These are phyloP conservation scores for Scaeva pyrastri DNA, from an alignment of 2,888 invertebrate genomes.

Conservation along the genomic window DNA sequence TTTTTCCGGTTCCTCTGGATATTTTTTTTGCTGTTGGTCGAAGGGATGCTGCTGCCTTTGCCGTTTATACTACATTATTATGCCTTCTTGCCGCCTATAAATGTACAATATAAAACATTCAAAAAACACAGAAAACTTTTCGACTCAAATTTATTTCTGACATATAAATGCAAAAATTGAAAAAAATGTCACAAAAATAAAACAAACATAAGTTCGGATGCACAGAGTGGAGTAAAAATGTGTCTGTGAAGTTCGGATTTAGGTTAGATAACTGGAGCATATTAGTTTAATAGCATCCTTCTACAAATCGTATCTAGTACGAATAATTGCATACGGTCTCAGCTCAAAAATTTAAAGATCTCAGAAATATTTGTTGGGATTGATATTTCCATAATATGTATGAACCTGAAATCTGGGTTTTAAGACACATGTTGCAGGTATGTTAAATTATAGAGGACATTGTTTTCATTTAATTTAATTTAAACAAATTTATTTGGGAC, in stretches of 20 bases:
- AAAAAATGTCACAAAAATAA: constrained; percentile 72
- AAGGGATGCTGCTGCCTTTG: constrained; percentile 22
- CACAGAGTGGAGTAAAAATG: constrained; percentile 40
- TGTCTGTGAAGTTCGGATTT: constrained; percentile 20
- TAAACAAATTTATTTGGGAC: too few relatives aligned
- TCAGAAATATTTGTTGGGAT: too few relatives aligned
- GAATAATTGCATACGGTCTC: too few relatives aligned
- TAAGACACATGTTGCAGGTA: too few relatives aligned
- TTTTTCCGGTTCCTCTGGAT: constrained; percentile 55
- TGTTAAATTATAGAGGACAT: too few relatives aligned
- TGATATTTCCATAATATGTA: too few relatives aligned
- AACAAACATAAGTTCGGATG: constrained; percentile 66
- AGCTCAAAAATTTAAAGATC: too few relatives aligned
- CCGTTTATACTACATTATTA: constrained; percentile 6
- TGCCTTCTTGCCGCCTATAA: constrained; percentile 11
- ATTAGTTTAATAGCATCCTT: background rate
- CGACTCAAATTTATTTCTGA: constrained; percentile 73
- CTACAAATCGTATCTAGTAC: too few relatives aligned
- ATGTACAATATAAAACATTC: constrained; percentile 31
- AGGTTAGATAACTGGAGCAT: constrained; percentile 9
- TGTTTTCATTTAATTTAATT: too few relatives aligned
- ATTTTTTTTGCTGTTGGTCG: constrained; percentile 25
- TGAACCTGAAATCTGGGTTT: too few relatives aligned
- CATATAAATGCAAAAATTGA: constrained; percentile 75
- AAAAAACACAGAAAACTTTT: constrained; percentile 51